Conservation (phyloP, 1,140 invertebrate genomes). For the Apis dorsata region DNA sequence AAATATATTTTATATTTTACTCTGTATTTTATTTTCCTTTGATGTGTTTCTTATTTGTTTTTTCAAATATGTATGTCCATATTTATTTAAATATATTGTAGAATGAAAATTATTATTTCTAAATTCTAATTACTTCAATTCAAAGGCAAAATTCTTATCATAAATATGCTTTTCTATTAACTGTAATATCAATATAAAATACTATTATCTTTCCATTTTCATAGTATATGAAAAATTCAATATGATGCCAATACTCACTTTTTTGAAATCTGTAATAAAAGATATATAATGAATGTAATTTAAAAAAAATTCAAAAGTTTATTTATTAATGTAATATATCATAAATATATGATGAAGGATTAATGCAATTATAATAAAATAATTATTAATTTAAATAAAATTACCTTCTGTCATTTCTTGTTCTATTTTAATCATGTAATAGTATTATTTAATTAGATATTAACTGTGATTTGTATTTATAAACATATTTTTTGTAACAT, state of each 20-base stretch:
- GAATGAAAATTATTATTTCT: not conserved
- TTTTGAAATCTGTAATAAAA: constrained; percentile 21
- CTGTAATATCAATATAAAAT: not conserved
- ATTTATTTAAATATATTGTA: not conserved
- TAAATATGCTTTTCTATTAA: not conserved
- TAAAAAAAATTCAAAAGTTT: not conserved
- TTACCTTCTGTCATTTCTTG: not conserved
- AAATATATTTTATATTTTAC: constrained; percentile 27
- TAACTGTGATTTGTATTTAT: not conserved
- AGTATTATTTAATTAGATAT: not conserved
- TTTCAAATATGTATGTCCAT: not conserved
- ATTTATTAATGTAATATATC: not conserved
- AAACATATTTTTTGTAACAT: not conserved
- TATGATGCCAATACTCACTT: not conserved
- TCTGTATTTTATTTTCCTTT: constrained; percentile 3
- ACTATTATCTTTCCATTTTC: not conserved
- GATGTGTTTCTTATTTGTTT: not conserved
- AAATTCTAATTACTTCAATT: not conserved
- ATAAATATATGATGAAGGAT: not conserved
- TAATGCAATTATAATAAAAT: not conserved
- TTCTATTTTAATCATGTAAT: not conserved
- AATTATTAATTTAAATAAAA: not conserved
- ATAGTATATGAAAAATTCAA: not conserved
- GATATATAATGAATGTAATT: not conserved
- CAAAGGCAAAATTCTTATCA: not conserved